Evolutionary conservation across 2,113 vertebrate genomes (phyloP), one percentile per base, ranked within the genome.

Genomic region (Pluvianellus socialis): DNA sequence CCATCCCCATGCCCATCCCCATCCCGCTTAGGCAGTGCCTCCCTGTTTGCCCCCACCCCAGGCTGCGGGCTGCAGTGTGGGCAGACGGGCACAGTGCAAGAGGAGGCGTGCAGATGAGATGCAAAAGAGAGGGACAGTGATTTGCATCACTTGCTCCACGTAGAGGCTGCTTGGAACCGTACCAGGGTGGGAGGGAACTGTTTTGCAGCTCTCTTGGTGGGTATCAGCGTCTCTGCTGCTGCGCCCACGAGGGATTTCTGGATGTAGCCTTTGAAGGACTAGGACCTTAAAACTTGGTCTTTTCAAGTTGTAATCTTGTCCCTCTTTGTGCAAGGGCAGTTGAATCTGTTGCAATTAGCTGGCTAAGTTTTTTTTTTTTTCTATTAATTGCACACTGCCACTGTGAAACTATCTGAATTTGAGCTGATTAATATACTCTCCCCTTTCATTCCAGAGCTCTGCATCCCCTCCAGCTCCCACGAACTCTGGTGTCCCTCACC

Each of bases 31-130:
- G n/a, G n/a, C 49, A 59, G 13, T 18, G 22, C 21, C 28, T 44
- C 10, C 24, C 21, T 0, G 0, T 32, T 58, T 9, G 3, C 30
- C 24, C 40, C 7, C 49, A 6, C 6, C 4, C 52, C 0, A 0
- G 44, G 40, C 62, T 5, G 24, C 13, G 67, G 67, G 38, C 63
- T 42, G 58, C 35, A 49, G 81, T 1, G 4, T 2, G 23, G 26
- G 14, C 88, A 76, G 50, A 4, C 27, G 1, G 2, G 44, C 67
- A 24, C 0, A 0, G 35, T 33, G 58, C 33, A 30, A 8, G 47
- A 65, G 40, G 53, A 47, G 55, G 5, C 49, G 71, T 65, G 88
- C 61, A 70, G 82, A 90, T 61, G 87, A 86, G 65, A 94, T 71
- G 88, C 70, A 93, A 94, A 94, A 13, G 38, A 24, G 38, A 24